Conservation (phyloP, 2,888 invertebrate genomes). For the Notocelia uddmanniana region DNA sequence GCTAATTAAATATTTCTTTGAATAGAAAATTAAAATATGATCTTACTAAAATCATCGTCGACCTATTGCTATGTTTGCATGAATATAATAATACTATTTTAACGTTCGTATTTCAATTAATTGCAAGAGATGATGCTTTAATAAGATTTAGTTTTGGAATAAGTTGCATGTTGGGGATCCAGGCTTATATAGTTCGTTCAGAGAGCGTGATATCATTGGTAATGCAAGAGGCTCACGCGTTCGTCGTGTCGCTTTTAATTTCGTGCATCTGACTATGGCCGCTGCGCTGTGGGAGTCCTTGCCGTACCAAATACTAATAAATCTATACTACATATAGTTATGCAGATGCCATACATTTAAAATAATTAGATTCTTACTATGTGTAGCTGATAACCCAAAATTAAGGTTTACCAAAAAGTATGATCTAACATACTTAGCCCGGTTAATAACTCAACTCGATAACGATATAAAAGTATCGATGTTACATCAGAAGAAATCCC, state of each 20-base stretch:
- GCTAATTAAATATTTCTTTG: background rate
- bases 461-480: too few species aligned
- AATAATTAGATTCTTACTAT: conserved; percentile 1
- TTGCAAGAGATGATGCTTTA: conserved; percentile 63
- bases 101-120: conserved; percentile 50
- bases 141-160: conserved; percentile 72
- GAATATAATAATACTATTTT: conserved; percentile 22
- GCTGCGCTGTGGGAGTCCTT: conserved; percentile 50
- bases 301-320: conserved; percentile 43
- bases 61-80: conserved; percentile 24
- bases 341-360: background rate
- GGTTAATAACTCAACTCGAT: too few species aligned
- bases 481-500: too few species aligned
- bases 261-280: conserved; percentile 64
- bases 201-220: conserved; percentile 75
- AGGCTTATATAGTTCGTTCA: conserved; percentile 74
- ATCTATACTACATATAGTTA: conserved; percentile 3
- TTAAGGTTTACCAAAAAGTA: too few species aligned
- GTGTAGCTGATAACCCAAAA: too few species aligned
- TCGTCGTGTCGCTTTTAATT: conserved; percentile 68
- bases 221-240: conserved; percentile 72
- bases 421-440: too few species aligned
- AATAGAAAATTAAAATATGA: background rate
- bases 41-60: conserved; percentile 74
- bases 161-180: conserved; percentile 67